Base-by-base conservation (phyloP, 2,113 vertebrate genomes). In the Poeciliopsis retropinna region DNA sequence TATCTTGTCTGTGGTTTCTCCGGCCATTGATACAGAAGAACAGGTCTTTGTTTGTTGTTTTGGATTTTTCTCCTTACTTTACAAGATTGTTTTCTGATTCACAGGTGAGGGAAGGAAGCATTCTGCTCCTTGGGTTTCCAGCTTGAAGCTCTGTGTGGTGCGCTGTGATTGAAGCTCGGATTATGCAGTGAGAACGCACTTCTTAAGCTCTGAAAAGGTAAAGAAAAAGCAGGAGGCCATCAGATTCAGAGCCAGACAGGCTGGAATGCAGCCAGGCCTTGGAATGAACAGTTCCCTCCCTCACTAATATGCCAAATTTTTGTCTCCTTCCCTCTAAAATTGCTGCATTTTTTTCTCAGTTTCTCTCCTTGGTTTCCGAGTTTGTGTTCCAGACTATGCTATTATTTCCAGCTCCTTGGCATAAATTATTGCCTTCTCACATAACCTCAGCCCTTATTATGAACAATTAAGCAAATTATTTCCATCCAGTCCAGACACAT, bases 261-360 rank as follows among this genome's bases (percentile, higher is more conserved):
- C 84, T 94, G 93, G 94, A 94, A 89, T 90, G 84, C 82, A 57
- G 92, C 94, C 94, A 94, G 85, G 91, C 80, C 80, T 83, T 62
- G 91, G 85, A 85, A 85, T 78, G 87, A 91, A 76, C 84, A 67
- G 77, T 71, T 73, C 75, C 68, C 77, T 44, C 85, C 47, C 63
- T 73, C 31, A 5, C 51, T 64, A 70, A 75, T 80, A 70, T 70
- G 70, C 77, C 78, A 70, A 81, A 79, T 79, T 67, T 80, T 74
- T 81, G 73, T 69, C 70, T 27, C 67, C 39, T 39, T 57, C 64
- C 27, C 27, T 64, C 60, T 80, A 63, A 72, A 57, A 61, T 73
- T 64, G 29, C 72, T 69, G 67, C 25, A 72, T 77, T 79, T 80
- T 73, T 62, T 75, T 77, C 41, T 32, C 30, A 72, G 51, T 72